phyloP scores from a whole-genome alignment of 2,113 vertebrate species.

The Ceuthmochares aereus region DNA sequence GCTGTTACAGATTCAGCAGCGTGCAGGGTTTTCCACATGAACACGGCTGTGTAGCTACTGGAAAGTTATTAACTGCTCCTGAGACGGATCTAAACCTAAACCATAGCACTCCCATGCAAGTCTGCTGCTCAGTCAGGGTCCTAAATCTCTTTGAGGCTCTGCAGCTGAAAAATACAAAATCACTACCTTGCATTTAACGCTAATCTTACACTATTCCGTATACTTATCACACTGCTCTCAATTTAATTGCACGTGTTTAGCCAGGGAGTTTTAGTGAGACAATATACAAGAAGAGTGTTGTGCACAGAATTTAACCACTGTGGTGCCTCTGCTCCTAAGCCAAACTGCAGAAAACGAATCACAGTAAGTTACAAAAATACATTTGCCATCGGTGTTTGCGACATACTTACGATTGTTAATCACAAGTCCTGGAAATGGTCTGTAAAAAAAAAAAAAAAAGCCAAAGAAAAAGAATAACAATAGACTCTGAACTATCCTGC shows the following conservation, averaged over 20 bases:
- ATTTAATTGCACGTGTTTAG: neutral
- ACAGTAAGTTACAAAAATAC: neutral
- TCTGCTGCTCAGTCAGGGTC: neutral
- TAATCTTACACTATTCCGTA: neutral
- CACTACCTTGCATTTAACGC: neutral
- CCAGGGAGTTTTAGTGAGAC: neutral
- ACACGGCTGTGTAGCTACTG: neutral
- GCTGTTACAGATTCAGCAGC: neutral
- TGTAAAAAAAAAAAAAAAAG: neutral
- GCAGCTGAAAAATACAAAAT: neutral
- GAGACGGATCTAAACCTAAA: neutral
- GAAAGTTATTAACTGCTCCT: neutral
- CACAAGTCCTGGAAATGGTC: slow-evolving; percentile 74
- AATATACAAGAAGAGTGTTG: neutral
- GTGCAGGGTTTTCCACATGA: neutral
- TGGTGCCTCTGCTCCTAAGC: neutral
- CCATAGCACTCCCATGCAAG: neutral
- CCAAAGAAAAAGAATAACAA: no score
- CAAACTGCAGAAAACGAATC: neutral
- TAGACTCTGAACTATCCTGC: neutral
- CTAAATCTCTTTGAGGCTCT: neutral
- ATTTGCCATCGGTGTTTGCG: neutral
- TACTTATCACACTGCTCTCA: neutral
- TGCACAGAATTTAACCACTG: neutral
- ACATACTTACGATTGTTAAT: slow-evolving; percentile 74